Conservation (phyloP, 2,888 invertebrate species). For the Cataglyphis rosenhaueri region DNA sequence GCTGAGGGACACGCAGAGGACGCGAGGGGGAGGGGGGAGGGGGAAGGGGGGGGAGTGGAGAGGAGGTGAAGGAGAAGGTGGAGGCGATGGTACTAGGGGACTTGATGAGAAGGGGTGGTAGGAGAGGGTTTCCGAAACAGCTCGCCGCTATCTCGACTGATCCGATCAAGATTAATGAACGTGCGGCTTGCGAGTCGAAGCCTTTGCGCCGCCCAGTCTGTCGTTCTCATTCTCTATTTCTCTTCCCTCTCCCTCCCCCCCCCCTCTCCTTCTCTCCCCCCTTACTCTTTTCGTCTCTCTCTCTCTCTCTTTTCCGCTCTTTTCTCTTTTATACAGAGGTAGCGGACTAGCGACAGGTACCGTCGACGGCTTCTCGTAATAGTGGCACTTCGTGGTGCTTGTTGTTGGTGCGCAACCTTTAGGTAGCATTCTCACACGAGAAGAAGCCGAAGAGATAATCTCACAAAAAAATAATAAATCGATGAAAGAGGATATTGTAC, state of each 20-base stretch:
- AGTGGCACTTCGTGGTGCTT: slow-evolving; percentile 68
- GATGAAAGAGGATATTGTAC: not conserved
- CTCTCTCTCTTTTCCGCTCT: slow-evolving; percentile 57
- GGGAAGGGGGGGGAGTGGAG: slow-evolving; percentile 55
- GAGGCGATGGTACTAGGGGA: slow-evolving; percentile 77
- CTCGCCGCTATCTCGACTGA: slow-evolving; percentile 85
- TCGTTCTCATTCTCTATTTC: slow-evolving; percentile 62
- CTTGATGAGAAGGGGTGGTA: slow-evolving; percentile 80
- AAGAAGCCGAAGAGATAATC: slow-evolving; percentile 11
- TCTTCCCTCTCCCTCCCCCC: slow-evolving; percentile 40
- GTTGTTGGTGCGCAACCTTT: slow-evolving; percentile 50
- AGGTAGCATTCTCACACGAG: slow-evolving; percentile 34
- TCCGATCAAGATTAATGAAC: slow-evolving; percentile 87
- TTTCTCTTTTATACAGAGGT: slow-evolving; percentile 72
- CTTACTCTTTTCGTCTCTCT: slow-evolving; percentile 54
- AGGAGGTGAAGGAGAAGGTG: slow-evolving; percentile 66
- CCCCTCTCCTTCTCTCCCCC: not conserved
- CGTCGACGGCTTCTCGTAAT: slow-evolving; percentile 75
- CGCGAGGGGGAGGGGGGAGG: slow-evolving; percentile 63
- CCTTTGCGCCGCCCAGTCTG: slow-evolving; percentile 80
- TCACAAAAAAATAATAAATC: slow-evolving; percentile 3
- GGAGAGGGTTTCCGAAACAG: slow-evolving; percentile 85
- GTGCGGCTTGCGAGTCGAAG: slow-evolving; percentile 87
- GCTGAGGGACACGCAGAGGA: slow-evolving; percentile 64
- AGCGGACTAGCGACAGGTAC: slow-evolving; percentile 80